phyloP scores from a whole-genome alignment of 2,113 vertebrate species.

The Haliaeetus leucogaster region DNA sequence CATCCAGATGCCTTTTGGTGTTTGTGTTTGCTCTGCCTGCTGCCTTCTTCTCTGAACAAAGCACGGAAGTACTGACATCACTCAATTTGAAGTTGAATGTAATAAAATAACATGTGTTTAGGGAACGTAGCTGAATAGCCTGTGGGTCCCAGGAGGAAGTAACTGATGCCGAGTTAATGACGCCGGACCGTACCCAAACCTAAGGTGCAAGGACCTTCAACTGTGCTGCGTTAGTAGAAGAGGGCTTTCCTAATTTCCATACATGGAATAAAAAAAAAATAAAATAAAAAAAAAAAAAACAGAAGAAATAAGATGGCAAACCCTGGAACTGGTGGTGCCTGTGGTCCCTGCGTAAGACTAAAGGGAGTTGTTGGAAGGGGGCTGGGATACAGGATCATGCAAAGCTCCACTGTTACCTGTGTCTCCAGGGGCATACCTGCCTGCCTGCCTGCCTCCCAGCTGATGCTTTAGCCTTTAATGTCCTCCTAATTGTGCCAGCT shows the following conservation, averaged over 20 bases:
- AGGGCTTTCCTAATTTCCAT: background rate
- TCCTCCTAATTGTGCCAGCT: background rate
- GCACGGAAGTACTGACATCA: background rate
- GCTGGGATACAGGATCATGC: background rate
- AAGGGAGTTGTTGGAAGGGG: background rate
- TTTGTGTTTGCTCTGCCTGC: background rate
- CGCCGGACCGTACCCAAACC: fast-evolving
- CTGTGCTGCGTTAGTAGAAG: background rate
- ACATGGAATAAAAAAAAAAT: background rate
- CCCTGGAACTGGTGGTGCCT: background rate
- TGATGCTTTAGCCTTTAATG: background rate
- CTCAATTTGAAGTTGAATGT: background rate
- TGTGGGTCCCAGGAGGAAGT: background rate
- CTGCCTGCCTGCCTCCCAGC: background rate
- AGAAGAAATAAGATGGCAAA: background rate
- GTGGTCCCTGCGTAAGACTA: too few species aligned
- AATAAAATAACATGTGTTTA: background rate
- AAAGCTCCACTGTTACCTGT: background rate
- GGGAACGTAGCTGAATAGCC: background rate
- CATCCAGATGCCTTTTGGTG: background rate
- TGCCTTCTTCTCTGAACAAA: background rate
- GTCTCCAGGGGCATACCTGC: background rate
- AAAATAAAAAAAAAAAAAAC: too few species aligned
- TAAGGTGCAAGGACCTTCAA: fast-evolving
- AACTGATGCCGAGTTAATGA: background rate